phyloP scores from a whole-genome alignment of 2,113 vertebrate genomes.

The Dissostichus mawsoni region DNA sequence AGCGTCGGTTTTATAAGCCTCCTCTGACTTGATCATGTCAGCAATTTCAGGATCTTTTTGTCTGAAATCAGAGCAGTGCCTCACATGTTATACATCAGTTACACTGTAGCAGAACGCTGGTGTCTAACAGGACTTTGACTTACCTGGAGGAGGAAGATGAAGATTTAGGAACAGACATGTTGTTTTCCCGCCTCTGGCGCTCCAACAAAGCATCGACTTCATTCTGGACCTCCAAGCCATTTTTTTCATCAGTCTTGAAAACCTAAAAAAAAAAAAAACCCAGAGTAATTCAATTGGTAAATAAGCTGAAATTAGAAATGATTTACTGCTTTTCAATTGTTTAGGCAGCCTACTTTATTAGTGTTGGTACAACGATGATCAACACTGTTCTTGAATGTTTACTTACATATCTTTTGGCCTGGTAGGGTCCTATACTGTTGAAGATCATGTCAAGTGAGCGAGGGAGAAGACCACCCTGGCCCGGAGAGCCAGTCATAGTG shows the following conservation, averaged over 20 bases:
- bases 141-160: constrained; percentile 84
- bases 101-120: neutral
- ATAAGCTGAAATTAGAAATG: neutral
- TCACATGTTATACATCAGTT: neutral
- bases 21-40: constrained; percentile 91
- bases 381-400: neutral
- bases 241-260: constrained; percentile 96
- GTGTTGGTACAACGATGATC: neutral
- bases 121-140: constrained; percentile 24
- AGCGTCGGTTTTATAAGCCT: constrained; percentile 86
- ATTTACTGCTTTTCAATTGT: neutral
- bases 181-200: constrained; percentile 90
- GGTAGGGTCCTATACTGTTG: constrained; percentile 91
- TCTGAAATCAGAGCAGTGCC: constrained; percentile 73
- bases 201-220: constrained; percentile 95
- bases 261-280: constrained; percentile 79
- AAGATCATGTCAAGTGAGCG: constrained; percentile 96
- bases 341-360: neutral
- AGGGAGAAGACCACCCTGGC: constrained; percentile 93
- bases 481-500: constrained; percentile 96
- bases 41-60: constrained; percentile 94
- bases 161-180: constrained; percentile 82
- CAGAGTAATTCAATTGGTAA: neutral
- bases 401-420: constrained; percentile 94
- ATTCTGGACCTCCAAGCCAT: constrained; percentile 93